Evolutionary conservation across 2,888 invertebrate species (phyloP).

Genomic region (Aleiodes alternator): DNA sequence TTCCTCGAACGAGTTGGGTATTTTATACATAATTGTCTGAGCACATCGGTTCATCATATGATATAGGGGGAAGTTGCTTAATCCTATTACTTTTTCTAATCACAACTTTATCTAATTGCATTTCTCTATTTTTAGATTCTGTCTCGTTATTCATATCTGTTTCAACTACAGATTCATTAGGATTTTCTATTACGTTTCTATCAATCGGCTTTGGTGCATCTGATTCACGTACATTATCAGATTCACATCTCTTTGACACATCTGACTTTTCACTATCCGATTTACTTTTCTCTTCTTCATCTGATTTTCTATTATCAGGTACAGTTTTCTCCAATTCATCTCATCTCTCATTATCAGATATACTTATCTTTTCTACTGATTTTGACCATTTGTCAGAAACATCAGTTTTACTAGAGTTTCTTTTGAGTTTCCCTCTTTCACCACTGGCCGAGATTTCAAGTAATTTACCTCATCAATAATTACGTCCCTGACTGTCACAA

Average conservation of each 20-base stretch:
- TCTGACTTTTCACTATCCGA: constrained; percentile 10
- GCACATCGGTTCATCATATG: constrained; percentile 44
- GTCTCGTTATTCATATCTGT: constrained; percentile 32
- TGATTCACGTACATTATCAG: constrained; percentile 29
- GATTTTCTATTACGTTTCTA: constrained; percentile 10
- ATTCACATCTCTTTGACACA: constrained; percentile 9
- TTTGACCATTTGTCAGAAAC: constrained; percentile 36
- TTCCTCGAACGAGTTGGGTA: constrained; percentile 49
- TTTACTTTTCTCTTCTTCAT: constrained; percentile 13
- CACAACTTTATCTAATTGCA: no score
- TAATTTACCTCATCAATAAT: constrained; percentile 67
- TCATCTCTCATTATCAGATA: constrained; percentile 44
- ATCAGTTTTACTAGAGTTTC: constrained; percentile 37
- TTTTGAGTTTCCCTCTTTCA: constrained; percentile 12
- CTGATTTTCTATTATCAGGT: constrained; percentile 43
- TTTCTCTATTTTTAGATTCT: no score
- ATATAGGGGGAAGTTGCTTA: neutral
- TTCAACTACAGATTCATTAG: neutral
- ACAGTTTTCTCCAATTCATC: constrained; percentile 23
- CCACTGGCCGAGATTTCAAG: constrained; percentile 55
- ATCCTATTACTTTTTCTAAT: constrained; percentile 43
- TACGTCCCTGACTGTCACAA: constrained; percentile 64
- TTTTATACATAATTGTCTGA: constrained; percentile 24
- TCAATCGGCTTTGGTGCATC: constrained; percentile 2
- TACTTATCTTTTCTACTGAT: constrained; percentile 33